Base-by-base conservation (phyloP, 2,113 vertebrate species). In the Serinus canaria region DNA sequence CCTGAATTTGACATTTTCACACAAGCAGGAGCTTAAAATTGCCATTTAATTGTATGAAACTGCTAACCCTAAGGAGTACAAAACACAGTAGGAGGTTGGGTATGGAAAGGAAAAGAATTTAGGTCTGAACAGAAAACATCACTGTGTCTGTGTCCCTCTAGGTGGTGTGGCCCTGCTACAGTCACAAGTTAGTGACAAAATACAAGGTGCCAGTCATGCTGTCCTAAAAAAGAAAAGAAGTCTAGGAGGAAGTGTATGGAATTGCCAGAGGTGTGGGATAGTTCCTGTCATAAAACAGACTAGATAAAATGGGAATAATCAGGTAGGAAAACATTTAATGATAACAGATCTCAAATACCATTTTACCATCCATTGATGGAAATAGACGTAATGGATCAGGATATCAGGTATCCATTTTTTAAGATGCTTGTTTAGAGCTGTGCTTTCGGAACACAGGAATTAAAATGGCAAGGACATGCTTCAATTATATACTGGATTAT, bases 81-180 rank as follows among this genome's bases (percentile, higher is more conserved):
- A 72, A 86, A 72, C 17, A 28, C 8, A 30, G 16, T 33, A 19
- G 31, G 27, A 66, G 18, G 4, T 39, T 74, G 46, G 11, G 7
- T 59, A 52, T 11, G 15, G 27, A 49, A 74, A 56, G 19, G 23
- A 73, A 73, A 87, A 82, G 11, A 85, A 20, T 19, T 77, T 24
- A n/a, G 28, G 7, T 30, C 16, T 88, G 41, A 69, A 22, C 7
- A 56, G 39, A 33, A 59, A 68, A 55, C 19, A n/a, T 35, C 11
- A 37, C 30, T 0, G 0, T 43, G 7, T 25, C 11, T 78, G 5
- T 43, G 27, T 78, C 33, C 30, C 12, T 75, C 4, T 13, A 56
- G 52, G 60, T 58, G 20, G 6, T 58, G 30, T 58, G 70, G 52
- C 70, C n/a, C 4, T 35, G 15, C 19, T 49, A 24, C 11, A 39